Evolutionary conservation across 2,888 invertebrate genomes (phyloP).

Genomic region (Caenorhabditis imperialis): DNA sequence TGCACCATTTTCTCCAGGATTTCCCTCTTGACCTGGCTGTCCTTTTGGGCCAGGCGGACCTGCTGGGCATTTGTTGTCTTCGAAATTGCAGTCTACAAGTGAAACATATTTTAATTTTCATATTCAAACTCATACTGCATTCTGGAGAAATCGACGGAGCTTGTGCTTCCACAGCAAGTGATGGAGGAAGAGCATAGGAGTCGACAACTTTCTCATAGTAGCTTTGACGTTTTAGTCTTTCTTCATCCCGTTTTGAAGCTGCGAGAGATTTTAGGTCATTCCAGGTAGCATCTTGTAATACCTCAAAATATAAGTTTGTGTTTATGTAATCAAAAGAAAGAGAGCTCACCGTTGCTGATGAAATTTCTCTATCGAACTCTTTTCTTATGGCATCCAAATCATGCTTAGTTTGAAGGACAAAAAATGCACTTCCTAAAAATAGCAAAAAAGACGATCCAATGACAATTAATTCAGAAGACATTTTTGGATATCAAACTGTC

Average conservation of each 20-base stretch:
- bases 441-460: conserved; percentile 22
- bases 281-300: conserved; percentile 41
- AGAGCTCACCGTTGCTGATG: conserved; percentile 11
- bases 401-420: conserved; percentile 31
- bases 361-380: conserved; percentile 24
- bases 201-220: conserved; percentile 55
- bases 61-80: conserved; percentile 58
- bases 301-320: conserved; percentile 19
- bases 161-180: conserved; percentile 50
- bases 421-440: conserved; percentile 12
- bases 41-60: conserved; percentile 60
- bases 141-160: conserved; percentile 60
- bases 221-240: conserved; percentile 35
- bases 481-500: neutral
- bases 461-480: conserved; percentile 38
- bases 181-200: conserved; percentile 47
- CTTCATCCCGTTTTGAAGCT: neutral
- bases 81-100: conserved; percentile 55
- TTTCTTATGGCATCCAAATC: conserved; percentile 33
- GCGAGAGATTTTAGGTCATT: conserved; percentile 23
- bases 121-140: conserved; percentile 48
- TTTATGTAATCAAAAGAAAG: no score
- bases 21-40: conserved; percentile 39
- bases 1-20: conserved; percentile 35
- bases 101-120: neutral